Conservation (phyloP, 2,113 vertebrate genomes). For the Myotis yumanensis region DNA sequence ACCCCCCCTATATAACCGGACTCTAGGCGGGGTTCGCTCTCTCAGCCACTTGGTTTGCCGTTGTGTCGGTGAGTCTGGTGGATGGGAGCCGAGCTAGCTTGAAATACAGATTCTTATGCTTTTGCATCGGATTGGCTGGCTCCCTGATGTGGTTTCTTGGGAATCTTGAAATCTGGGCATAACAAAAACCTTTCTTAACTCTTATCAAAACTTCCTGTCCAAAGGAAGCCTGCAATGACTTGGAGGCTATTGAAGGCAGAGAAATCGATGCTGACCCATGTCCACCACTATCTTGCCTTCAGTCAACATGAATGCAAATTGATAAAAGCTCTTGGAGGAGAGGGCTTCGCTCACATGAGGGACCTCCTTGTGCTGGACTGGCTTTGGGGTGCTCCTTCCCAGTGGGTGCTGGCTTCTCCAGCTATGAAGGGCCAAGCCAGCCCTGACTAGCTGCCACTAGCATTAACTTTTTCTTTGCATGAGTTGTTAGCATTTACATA, state of each 20-base stretch:
- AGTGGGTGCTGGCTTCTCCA: not conserved
- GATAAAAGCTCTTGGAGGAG: not conserved
- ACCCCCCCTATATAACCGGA: too few species aligned
- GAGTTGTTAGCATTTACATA: not conserved
- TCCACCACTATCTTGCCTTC: not conserved
- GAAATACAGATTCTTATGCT: too few species aligned
- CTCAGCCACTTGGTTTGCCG: too few species aligned
- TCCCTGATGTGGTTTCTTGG: too few species aligned
- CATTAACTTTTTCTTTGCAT: not conserved
- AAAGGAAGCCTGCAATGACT: not conserved
- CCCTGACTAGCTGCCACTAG: not conserved
- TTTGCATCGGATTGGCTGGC: too few species aligned
- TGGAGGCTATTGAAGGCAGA: not conserved
- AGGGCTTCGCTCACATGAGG: rapidly evolving
- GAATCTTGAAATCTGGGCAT: too few species aligned
- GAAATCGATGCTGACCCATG: not conserved
- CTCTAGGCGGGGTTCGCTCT: too few species aligned
- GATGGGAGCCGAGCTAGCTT: too few species aligned
- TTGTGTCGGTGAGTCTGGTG: too few species aligned
- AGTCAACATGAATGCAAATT: not conserved
- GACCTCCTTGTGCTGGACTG: not conserved
- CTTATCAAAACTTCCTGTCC: not conserved
- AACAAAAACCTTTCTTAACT: not conserved
- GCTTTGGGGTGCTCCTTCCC: not conserved
- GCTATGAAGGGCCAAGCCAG: not conserved